These are phyloP conservation scores for Drosophila bipectinata DNA, from an alignment of 1,140 invertebrate species.

Conservation along the genomic window DNA sequence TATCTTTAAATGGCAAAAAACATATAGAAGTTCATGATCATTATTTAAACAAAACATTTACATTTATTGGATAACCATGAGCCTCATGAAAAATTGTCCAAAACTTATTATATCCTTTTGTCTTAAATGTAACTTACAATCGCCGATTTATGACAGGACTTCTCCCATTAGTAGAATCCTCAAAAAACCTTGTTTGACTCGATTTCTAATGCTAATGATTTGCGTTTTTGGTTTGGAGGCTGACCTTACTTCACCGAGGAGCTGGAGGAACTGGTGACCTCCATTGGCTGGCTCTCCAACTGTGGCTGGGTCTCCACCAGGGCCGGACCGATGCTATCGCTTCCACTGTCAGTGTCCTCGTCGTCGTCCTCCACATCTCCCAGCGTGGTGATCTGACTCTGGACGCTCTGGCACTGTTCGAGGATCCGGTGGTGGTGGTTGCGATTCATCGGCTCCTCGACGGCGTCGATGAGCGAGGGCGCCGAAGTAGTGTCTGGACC, in stretches of 20 bases:
- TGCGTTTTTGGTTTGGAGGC: conserved; percentile 1
- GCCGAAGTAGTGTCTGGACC: conserved; percentile 50
- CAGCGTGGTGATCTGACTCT: conserved; percentile 78
- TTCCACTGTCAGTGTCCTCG: conserved; percentile 49
- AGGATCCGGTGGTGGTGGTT: conserved; percentile 54
- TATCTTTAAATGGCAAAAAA: not conserved
- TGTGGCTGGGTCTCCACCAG: conserved; percentile 63
- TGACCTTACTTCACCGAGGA: conserved; percentile 71
- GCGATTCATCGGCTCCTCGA: conserved; percentile 17
- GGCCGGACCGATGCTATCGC: conserved; percentile 62
- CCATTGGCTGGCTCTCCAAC: conserved; percentile 53
- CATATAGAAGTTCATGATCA: not conserved
- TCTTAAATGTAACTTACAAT: not conserved
- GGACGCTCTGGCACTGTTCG: conserved; percentile 73
- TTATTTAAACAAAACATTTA: not conserved
- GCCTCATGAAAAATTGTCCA: not conserved
- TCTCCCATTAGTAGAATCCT: not conserved
- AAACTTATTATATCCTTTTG: not conserved
- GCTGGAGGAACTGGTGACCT: conserved; percentile 66
- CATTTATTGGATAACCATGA: not conserved
- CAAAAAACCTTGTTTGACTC: not conserved
- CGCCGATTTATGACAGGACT: not conserved
- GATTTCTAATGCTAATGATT: conserved; percentile 15
- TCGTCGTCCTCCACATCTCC: conserved; percentile 71
- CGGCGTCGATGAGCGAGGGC: conserved; percentile 59